A percentile compares a stretch with the other conserved stretches of the same genome.
These are phyloP conservation scores for Galeopterus variegatus DNA, from an alignment of 2,113 vertebrate genomes.

Conservation along the genomic window DNA sequence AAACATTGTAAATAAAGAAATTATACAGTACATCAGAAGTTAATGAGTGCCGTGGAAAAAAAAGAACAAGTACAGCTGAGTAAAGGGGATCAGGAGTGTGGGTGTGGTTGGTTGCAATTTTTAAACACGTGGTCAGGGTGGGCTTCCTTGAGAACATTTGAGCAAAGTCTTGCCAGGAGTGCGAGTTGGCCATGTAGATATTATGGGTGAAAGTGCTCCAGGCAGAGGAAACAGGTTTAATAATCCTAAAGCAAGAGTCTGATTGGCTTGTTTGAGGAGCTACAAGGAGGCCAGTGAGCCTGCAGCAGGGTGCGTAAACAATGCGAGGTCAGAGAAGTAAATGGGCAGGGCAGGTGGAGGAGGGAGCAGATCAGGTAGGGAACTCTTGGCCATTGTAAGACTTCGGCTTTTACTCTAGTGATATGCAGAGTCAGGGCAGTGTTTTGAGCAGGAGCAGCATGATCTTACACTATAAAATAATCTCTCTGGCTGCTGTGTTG, in stretches of 20 bases:
- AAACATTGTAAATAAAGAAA: background rate
- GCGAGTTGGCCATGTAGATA: background rate
- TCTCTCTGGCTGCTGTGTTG: background rate
- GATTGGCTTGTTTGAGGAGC: background rate
- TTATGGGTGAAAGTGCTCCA: fast-evolving
- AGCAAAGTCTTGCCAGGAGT: background rate
- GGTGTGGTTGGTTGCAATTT: background rate
- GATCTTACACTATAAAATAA: background rate
- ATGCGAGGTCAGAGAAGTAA: background rate
- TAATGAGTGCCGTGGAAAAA: background rate
- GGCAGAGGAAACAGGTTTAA: background rate
- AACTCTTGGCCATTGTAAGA: background rate
- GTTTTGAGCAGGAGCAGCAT: background rate
- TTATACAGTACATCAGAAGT: fast-evolving
- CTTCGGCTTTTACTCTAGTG: background rate
- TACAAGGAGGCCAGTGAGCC: background rate
- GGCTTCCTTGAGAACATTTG: background rate
- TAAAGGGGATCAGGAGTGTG: background rate
- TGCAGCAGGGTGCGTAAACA: background rate
- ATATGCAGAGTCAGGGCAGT: background rate
- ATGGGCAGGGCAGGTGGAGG: too few relatives aligned
- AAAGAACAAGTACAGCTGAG: background rate
- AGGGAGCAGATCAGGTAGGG: background rate
- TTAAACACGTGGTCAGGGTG: background rate
- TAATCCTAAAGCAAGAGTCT: background rate